Base-by-base conservation (phyloP, 1,140 invertebrate genomes). In the Eubasilissa regina region DNA sequence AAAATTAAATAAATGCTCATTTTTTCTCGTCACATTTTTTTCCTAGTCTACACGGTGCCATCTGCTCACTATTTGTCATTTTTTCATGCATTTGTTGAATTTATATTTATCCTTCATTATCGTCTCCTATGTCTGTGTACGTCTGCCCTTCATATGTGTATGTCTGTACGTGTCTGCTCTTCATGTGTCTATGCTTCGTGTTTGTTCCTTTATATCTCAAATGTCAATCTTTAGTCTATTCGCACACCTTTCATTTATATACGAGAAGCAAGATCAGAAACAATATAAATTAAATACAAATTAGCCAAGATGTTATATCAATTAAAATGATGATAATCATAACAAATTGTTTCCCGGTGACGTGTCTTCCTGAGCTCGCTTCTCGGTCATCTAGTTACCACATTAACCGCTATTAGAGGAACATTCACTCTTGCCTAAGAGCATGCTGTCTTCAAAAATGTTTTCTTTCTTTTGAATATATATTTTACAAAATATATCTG, bases 391-490 rank as follows among this genome's bases (percentile, higher is more conserved):
- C 7, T 72, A 72, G 45, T 25, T 25, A 3, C 51, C 66, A 70
- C 66, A 25, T 53, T 47, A 9, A 19, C 51, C 62, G 44, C 62
- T 72, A 11, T 48, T 62, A 48, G 44, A 73, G 56, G 68, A 74
- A 78, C 77, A 73, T 73, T 78, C 77, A 78, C 56, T 56, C 47
- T 73, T 74, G 74, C 74, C 74, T 48, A 62, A 58, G 47, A 78
- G 77, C 77, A 78, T 78, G 77, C 77, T 78, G 53, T 78, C 62
- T 60, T 73, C 77, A 12, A 58, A 77, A 58, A 48, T 78, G 45
- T 78, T 53, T 73, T 60, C 48, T 58, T 64, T 47, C 35, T 77
- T 77, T 64, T 66, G 3, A 44, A 64, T 47, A 70, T 70, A 48
- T 70, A n/a, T 48, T 70, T 70, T 51, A 70, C 62, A 66, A 66